Evolutionary conservation across 2,113 vertebrate genomes (phyloP).

Genomic region (Scomber colias): DNA sequence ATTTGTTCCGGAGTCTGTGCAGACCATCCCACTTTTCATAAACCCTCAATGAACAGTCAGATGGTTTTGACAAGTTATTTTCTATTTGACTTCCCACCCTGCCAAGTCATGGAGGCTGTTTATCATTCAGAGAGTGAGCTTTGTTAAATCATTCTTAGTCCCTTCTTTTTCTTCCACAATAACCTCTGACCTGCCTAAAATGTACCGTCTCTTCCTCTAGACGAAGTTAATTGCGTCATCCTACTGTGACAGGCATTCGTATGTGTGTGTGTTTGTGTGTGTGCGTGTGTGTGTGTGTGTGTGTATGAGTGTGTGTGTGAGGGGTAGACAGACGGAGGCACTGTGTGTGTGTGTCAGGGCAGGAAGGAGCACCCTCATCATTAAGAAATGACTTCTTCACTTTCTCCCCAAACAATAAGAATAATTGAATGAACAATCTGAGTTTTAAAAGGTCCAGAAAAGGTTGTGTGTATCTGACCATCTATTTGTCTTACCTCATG

Average conservation of each 20-base stretch:
- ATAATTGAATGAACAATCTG: background rate
- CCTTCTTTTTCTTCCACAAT: conserved; percentile 26
- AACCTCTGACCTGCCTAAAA: conserved; percentile 47
- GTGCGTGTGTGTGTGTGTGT: background rate
- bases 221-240: conserved; percentile 21
- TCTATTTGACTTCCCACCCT: conserved; percentile 3
- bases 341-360: background rate
- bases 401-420: background rate
- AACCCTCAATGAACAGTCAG: background rate
- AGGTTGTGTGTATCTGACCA: background rate
- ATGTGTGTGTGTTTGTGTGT: conserved; percentile 13
- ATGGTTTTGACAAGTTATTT: background rate
- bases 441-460: conserved; percentile 14
- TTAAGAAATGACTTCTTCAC: conserved; percentile 3
- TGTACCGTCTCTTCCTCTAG: conserved; percentile 11
- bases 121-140: conserved; percentile 50
- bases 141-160: conserved; percentile 40
- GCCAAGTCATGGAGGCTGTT: conserved; percentile 25
- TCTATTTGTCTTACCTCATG: background rate
- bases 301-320: too few species aligned
- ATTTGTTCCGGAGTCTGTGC: background rate
- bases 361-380: conserved; percentile 5
- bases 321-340: too few species aligned
- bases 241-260: background rate
- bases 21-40: background rate